Conservation (phyloP, 1,140 invertebrate species). For the Diploscapter pachys region DNA sequence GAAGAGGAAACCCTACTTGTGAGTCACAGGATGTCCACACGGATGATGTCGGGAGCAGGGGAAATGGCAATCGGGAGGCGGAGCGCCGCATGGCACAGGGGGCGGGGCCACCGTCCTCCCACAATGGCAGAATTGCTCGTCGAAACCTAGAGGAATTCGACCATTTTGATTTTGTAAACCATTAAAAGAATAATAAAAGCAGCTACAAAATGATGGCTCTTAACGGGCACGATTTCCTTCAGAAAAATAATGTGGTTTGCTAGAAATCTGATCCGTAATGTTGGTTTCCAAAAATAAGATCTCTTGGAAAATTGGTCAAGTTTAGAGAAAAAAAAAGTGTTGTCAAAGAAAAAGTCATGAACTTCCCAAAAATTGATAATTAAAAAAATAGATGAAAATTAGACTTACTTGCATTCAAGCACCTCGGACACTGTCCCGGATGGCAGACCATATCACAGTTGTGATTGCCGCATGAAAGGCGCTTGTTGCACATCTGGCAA, state of each 20-base stretch:
- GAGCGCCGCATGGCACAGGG: slow-evolving; percentile 83
- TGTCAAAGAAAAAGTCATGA: too few species aligned
- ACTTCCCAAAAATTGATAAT: too few species aligned
- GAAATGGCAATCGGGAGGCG: slow-evolving; percentile 73
- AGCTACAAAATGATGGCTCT: too few species aligned
- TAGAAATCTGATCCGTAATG: too few species aligned
- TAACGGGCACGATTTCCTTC: too few species aligned
- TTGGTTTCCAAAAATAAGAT: too few species aligned
- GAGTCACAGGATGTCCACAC: slow-evolving; percentile 77
- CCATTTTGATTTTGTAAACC: too few species aligned
- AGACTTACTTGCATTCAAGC: slow-evolving; percentile 73
- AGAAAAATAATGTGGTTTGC: too few species aligned
- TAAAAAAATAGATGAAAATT: too few species aligned
- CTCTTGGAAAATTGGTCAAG: too few species aligned
- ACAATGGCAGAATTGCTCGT: slow-evolving; percentile 86
- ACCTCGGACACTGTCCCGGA: slow-evolving; percentile 78
- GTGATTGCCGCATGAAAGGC: slow-evolving; percentile 74
- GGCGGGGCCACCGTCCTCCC: slow-evolving; percentile 79
- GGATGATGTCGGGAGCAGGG: slow-evolving; percentile 74
- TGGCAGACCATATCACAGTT: slow-evolving; percentile 84
- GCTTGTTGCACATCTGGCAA: slow-evolving; percentile 65
- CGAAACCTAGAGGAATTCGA: slow-evolving; percentile 68
- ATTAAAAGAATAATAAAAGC: too few species aligned
- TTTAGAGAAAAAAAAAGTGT: too few species aligned
- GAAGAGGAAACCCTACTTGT: slow-evolving; percentile 59